These are phyloP conservation scores for Trachelus troglodyta DNA, from an alignment of 2,888 invertebrate genomes.

Conservation along the genomic window DNA sequence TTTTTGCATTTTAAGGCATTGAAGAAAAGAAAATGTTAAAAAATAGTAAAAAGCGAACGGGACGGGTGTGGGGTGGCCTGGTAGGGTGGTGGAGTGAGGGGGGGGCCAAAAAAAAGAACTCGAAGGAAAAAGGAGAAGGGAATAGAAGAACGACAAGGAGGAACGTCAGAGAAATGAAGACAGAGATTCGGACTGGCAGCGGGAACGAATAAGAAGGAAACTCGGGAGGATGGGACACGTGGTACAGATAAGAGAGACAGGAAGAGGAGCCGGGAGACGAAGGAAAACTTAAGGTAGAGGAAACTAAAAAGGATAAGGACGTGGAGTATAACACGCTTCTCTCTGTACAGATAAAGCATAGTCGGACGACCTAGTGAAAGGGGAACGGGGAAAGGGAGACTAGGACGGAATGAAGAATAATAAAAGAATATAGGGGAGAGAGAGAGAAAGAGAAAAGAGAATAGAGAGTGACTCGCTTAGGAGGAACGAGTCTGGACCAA, in stretches of 20 bases:
- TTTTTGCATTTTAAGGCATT: constrained; percentile 64
- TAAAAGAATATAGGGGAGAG: background rate
- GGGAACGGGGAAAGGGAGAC: background rate
- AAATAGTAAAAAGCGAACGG: constrained; percentile 57
- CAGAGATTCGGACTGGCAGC: background rate
- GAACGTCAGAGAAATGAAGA: background rate
- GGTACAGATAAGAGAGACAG: background rate
- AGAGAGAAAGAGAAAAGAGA: background rate
- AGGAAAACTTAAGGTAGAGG: background rate
- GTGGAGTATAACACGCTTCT: background rate
- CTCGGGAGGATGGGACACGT: background rate
- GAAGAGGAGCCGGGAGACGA: background rate
- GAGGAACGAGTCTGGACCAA: background rate
- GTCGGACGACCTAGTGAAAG: background rate
- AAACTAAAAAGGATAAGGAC: background rate
- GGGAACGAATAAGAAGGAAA: background rate
- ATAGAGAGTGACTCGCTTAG: background rate
- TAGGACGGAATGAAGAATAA: background rate
- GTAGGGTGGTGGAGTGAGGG: constrained; percentile 9
- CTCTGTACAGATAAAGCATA: background rate
- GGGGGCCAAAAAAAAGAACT: background rate
- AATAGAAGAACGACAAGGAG: background rate
- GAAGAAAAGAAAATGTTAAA: constrained; percentile 64
- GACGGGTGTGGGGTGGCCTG: constrained; percentile 33
- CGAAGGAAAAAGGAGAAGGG: background rate